Conservation (phyloP, 2,888 invertebrate genomes). For the Lithophane leautieri region DNA sequence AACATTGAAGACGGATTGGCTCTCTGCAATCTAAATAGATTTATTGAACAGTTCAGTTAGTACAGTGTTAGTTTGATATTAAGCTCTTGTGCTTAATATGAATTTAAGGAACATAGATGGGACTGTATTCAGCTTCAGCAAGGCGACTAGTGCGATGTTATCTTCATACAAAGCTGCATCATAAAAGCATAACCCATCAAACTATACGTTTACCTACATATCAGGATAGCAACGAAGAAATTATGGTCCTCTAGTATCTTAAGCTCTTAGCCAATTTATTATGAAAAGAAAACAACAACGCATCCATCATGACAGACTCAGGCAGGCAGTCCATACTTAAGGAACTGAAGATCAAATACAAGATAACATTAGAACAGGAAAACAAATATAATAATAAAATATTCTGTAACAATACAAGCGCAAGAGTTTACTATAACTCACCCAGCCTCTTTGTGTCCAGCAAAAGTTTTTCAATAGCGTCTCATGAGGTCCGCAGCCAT, state of each 20-base stretch:
- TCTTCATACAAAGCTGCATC: neutral
- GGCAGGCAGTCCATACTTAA: neutral
- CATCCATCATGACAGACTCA: constrained; percentile 4
- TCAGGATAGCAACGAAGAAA: neutral
- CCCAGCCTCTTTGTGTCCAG: constrained; percentile 75
- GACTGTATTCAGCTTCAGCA: neutral
- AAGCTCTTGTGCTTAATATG: neutral
- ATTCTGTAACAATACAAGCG: constrained; percentile 66
- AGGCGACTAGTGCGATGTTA: neutral
- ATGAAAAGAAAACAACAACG: neutral
- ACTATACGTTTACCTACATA: neutral
- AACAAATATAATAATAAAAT: constrained; percentile 62
- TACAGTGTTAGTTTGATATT: neutral
- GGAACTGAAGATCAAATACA: constrained; percentile 41
- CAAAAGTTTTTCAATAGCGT: constrained; percentile 81
- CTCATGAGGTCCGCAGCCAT: constrained; percentile 76
- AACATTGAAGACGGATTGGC: neutral
- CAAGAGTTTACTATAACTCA: constrained; percentile 73
- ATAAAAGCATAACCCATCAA: neutral
- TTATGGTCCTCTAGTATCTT: neutral
- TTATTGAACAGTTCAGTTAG: neutral
- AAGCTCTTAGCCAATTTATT: neutral
- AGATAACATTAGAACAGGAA: constrained; percentile 51
- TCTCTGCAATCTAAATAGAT: neutral
- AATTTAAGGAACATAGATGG: neutral